A percentile compares a stretch with the other conserved stretches of the same genome.
These are phyloP conservation scores for Sebastes schlegelii DNA, from an alignment of 2,113 vertebrate species.

Conservation along the genomic window DNA sequence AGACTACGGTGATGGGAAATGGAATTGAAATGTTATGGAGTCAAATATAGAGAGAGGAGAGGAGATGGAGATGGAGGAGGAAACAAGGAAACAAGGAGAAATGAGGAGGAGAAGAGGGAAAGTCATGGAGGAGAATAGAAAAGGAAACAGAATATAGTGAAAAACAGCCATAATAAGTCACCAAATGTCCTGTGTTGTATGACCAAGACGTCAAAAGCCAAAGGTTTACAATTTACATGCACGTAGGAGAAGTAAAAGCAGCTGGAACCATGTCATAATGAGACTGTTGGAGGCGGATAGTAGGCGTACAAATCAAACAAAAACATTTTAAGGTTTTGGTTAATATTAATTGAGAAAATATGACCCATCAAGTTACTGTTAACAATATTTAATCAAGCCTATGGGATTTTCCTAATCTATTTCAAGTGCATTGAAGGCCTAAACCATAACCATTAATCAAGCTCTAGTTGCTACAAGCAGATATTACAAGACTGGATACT, in stretches of 20 bases:
- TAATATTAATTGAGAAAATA: too few relatives aligned
- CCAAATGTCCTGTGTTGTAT: background rate
- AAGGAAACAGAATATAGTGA: background rate
- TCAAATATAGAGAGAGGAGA: background rate
- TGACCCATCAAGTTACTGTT: too few relatives aligned
- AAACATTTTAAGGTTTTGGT: too few relatives aligned
- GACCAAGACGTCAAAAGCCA: background rate
- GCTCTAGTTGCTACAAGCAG: background rate
- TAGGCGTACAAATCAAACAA: too few relatives aligned
- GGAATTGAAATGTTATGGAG: slow-evolving; percentile 54
- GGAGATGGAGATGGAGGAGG: background rate
- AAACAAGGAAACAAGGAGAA: background rate
- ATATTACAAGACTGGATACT: background rate
- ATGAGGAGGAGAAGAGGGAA: background rate
- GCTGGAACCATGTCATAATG: background rate
- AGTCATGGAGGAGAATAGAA: background rate
- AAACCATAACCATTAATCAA: background rate
- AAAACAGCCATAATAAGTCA: too few relatives aligned
- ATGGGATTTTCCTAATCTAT: background rate
- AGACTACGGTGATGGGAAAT: slow-evolving; percentile 37
- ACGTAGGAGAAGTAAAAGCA: background rate
- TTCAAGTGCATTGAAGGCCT: background rate
- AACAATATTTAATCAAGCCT: too few relatives aligned
- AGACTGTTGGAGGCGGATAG: too few relatives aligned
- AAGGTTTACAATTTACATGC: background rate